Percentiles rank a stretch among this genome's conserved stretches.
phyloP scores from a whole-genome alignment of 2,113 vertebrate genomes.

The Donacobius atricapilla region DNA sequence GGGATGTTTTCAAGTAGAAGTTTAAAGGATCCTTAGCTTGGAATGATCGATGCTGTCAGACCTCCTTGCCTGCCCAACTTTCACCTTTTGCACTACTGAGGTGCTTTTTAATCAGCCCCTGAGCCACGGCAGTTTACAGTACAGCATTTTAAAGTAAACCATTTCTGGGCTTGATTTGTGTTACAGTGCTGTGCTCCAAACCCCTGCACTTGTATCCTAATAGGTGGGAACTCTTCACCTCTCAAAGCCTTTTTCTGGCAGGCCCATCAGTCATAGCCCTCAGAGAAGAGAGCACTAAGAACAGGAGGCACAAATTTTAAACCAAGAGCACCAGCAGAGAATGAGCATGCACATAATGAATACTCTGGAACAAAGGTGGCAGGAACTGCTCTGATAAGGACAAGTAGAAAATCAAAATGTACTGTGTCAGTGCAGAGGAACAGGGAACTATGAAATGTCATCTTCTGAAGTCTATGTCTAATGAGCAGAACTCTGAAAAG shows the following conservation, averaged over 20 bases:
- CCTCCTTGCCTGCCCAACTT: neutral
- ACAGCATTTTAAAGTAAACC: constrained; percentile 16
- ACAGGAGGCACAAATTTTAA: neutral
- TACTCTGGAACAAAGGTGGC: neutral
- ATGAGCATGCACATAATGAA: neutral
- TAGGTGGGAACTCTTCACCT: neutral
- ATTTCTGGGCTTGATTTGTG: neutral
- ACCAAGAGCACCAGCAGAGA: neutral
- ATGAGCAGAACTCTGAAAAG: neutral
- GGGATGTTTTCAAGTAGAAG: neutral
- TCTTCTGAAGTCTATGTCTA: neutral
- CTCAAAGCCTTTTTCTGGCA: neutral
- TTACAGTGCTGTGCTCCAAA: neutral
- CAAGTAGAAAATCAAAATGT: neutral
- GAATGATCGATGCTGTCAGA: neutral
- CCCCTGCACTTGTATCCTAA: neutral
- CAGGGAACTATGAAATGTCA: neutral
- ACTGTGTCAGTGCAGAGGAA: neutral
- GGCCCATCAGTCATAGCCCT: neutral
- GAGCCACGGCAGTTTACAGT: neutral
- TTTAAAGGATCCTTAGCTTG: neutral
- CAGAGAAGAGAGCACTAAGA: neutral
- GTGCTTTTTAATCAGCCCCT: constrained; percentile 5
- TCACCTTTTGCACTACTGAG: neutral
- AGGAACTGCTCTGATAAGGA: neutral